These are phyloP conservation scores for Andrena minutula DNA, from an alignment of 2,888 invertebrate species.

Conservation along the genomic window DNA sequence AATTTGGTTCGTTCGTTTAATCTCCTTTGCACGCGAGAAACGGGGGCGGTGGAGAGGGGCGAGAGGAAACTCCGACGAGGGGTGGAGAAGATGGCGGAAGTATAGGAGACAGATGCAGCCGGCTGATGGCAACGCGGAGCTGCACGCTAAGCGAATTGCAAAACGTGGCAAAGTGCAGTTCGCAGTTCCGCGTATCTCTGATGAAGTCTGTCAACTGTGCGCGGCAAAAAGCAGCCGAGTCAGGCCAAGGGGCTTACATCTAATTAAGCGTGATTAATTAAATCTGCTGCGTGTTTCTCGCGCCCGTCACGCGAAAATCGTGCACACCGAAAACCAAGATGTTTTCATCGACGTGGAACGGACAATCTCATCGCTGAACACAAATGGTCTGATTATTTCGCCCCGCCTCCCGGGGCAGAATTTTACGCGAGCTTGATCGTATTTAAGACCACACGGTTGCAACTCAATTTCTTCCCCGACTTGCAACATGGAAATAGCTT, in stretches of 20 bases:
- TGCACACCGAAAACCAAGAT: not conserved
- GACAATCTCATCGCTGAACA: not conserved
- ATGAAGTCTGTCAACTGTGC: slow-evolving; percentile 65
- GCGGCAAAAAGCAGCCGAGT: slow-evolving; percentile 67
- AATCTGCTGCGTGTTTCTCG: slow-evolving; percentile 34
- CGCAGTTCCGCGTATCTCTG: slow-evolving; percentile 74
- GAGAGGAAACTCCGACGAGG: slow-evolving; percentile 50
- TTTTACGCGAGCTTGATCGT: no score
- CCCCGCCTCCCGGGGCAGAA: no score
- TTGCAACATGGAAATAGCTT: slow-evolving; percentile 30
- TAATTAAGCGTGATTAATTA: slow-evolving; percentile 69
- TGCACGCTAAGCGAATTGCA: slow-evolving; percentile 77
- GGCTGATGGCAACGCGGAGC: slow-evolving; percentile 65
- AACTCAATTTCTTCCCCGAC: slow-evolving; percentile 50
- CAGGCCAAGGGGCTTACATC: slow-evolving; percentile 68
- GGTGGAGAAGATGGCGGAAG: slow-evolving; percentile 59
- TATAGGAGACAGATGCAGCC: slow-evolving; percentile 59
- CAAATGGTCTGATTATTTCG: not conserved
- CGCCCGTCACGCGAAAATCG: not conserved
- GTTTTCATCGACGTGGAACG: not conserved
- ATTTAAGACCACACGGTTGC: no score
- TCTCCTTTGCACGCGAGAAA: slow-evolving; percentile 66
- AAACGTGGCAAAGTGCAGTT: slow-evolving; percentile 78
- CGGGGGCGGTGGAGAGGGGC: slow-evolving; percentile 33
- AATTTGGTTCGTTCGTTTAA: slow-evolving; percentile 80